Evolutionary conservation across 2,888 invertebrate genomes (phyloP), one percentile per base, ranked within the genome.

Genomic region (Nymphalis c-album): DNA sequence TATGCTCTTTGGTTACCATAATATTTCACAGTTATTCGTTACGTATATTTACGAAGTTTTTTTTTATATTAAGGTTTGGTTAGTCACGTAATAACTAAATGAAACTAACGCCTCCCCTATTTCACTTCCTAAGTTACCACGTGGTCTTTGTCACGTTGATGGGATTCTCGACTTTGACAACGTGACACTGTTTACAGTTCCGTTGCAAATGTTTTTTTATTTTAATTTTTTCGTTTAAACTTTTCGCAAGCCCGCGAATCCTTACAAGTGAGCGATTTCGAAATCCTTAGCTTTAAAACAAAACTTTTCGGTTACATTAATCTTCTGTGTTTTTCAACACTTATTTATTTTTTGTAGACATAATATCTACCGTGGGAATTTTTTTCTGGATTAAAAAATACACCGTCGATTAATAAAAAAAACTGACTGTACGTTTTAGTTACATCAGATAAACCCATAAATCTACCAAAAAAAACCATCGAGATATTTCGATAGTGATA

Each of bases 181-280:
- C 53, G 53, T 55, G 53, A 55, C 26, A 17, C 6, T 26, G 26
- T 50, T 50, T 50, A 18, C 20, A 7, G 31, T 31, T 2, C 2
- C 17, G 26, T 55, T 31, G 17, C 16, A 26, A 55, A 55, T 40
- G 13, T 40, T 40, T 40, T 13, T 8, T 40, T 13, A 13, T 40
- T 40, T 40, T n/a, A n/a, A n/a, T 40, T 40, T 16, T 53, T 7
- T 16, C 22, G n/a, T 53, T 55, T 31, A 16, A 55, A 17, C 16
- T 55, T 55, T 55, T n/a, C 53, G 26, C 17, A 31, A 55, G 16
- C 26, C n/a, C 53, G 7, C 17, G 53, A 55, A 55, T 31, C 26
- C 53, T 17, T 55, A 26, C 7, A 26, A 55, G 26, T 31, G 16
- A 31, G 26, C 16, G 53, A 7, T 55, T 22, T 26, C 53, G 31